A percentile compares a stretch with the other conserved stretches of the same genome.
Conservation (phyloP, 1,140 invertebrate genomes). For the Zaprionus ornatus region DNA sequence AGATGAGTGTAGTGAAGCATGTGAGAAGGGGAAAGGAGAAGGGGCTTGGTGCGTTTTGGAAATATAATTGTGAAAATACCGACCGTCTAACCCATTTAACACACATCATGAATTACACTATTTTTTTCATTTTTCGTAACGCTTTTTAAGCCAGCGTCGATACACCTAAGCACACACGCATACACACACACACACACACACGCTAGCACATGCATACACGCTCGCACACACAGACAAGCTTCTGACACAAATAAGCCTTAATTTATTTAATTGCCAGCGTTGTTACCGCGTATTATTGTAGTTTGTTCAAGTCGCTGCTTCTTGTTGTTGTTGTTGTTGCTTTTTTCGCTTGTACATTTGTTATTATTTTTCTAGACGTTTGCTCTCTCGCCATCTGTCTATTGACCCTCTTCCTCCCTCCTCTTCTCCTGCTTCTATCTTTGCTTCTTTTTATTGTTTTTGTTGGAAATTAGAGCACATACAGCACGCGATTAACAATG, state of each 20-base stretch:
- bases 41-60: slow-evolving; percentile 10
- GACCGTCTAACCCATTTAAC: slow-evolving; percentile 66
- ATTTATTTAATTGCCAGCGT: slow-evolving; percentile 79
- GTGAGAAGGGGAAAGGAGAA: neutral
- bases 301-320: slow-evolving; percentile 2
- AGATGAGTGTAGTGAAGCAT: too few relatives aligned
- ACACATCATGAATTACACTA: slow-evolving; percentile 53
- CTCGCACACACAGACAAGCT: slow-evolving; percentile 37
- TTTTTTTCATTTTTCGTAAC: slow-evolving; percentile 50
- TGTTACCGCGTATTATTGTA: slow-evolving; percentile 36
- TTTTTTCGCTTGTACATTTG: slow-evolving; percentile 37
- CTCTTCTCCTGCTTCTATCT: neutral
- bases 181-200: slow-evolving; percentile 27
- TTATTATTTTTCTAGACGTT: slow-evolving; percentile 42
- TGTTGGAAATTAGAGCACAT: slow-evolving; percentile 38
- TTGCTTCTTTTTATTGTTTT: slow-evolving; percentile 2
- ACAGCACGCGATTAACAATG: slow-evolving; percentile 40
- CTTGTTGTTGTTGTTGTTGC: slow-evolving; percentile 13
- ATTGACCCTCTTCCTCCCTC: neutral
- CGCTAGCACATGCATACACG: slow-evolving; percentile 2
- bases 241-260: slow-evolving; percentile 66
- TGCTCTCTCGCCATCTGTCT: neutral
- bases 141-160: slow-evolving; percentile 65
- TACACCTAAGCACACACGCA: slow-evolving; percentile 56
- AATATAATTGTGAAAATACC: slow-evolving; percentile 55